Conservation (phyloP, 2,797 vertebrate species). For the Scomberomorus guttatus region DNA sequence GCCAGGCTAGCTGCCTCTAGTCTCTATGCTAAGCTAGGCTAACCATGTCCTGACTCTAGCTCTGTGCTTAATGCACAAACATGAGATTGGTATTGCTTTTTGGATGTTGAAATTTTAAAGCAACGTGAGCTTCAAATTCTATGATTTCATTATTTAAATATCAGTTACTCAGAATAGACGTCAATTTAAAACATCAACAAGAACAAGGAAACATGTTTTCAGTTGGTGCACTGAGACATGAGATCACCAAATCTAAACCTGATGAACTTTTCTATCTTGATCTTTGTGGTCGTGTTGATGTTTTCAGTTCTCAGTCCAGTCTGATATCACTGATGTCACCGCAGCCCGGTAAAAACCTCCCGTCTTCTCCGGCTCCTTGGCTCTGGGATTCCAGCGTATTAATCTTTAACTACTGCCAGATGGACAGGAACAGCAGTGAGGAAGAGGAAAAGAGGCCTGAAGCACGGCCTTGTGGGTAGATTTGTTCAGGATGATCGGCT, state of each 20-base stretch:
- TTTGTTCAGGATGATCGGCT: constrained; percentile 78
- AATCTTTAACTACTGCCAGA: constrained; percentile 84
- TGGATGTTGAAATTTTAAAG: too few relatives aligned
- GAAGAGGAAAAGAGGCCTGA: constrained; percentile 47
- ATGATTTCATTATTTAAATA: too few relatives aligned
- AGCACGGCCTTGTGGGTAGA: constrained; percentile 62
- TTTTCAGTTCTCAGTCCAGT: not conserved
- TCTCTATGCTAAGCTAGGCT: too few relatives aligned
- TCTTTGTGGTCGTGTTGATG: not conserved
- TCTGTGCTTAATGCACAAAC: too few relatives aligned
- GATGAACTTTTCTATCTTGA: not conserved
- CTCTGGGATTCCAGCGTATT: constrained; percentile 65
- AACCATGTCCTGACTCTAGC: too few relatives aligned
- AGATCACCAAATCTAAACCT: not conserved
- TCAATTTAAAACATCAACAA: too few relatives aligned
- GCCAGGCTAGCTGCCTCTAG: too few relatives aligned
- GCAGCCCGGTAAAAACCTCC: not conserved
- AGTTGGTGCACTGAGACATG: not conserved
- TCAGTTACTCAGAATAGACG: too few relatives aligned
- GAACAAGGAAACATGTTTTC: too few relatives aligned
- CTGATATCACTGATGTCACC: not conserved
- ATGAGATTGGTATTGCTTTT: too few relatives aligned
- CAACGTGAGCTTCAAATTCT: too few relatives aligned
- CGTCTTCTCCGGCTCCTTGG: constrained; percentile 1
- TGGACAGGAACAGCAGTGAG: constrained; percentile 61